These are phyloP conservation scores for Platycheirus rosarum DNA, from an alignment of 2,888 invertebrate species.

Conservation along the genomic window DNA sequence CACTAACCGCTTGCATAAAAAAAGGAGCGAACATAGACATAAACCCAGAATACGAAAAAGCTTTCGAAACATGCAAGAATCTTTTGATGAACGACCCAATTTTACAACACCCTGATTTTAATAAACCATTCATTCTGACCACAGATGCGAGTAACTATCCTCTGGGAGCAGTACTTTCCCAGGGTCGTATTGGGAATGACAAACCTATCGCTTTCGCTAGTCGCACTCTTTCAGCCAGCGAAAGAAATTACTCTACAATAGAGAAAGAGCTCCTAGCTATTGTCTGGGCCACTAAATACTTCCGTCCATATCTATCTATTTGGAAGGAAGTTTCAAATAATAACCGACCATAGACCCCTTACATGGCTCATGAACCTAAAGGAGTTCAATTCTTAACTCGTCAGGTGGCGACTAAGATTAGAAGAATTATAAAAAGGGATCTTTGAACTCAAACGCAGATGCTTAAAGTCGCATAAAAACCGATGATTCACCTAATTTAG, in stretches of 20 bases:
- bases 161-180: constrained; percentile 76
- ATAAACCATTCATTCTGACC: constrained; percentile 16
- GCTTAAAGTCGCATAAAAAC: constrained; percentile 67
- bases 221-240: constrained; percentile 71
- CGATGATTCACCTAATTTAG: neutral
- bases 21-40: neutral
- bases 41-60: neutral
- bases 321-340: too few relatives aligned
- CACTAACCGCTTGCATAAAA: constrained; percentile 11
- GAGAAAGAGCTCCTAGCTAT: too few relatives aligned
- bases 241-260: too few relatives aligned
- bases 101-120: too few relatives aligned
- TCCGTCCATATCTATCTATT: too few relatives aligned
- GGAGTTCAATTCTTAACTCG: constrained; percentile 76
- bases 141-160: constrained; percentile 67
- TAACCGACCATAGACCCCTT: too few relatives aligned
- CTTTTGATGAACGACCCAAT: too few relatives aligned
- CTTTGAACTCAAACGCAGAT: constrained; percentile 67
- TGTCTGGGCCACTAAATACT: too few relatives aligned
- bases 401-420: too few relatives aligned
- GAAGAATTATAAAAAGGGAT: constrained; percentile 75
- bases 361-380: constrained; percentile 74
- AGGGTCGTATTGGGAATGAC: constrained; percentile 68
- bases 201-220: constrained; percentile 76
- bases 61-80: constrained; percentile 35